phyloP scores from a whole-genome alignment of 1,140 invertebrate genomes.

The Drosophila suzukii region DNA sequence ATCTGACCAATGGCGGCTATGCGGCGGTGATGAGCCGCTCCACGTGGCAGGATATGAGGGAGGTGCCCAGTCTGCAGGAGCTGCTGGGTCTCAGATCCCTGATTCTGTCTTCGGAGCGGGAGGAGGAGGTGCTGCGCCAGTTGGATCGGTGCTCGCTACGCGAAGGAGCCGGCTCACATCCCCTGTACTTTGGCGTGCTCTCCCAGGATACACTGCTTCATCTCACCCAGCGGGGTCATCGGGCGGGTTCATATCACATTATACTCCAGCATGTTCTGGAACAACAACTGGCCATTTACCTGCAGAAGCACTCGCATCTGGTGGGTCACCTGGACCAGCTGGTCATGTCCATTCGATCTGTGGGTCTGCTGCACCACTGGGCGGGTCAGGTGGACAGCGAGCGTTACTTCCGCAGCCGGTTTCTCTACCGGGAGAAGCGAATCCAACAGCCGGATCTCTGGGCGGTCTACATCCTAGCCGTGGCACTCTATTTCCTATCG shows the following conservation, averaged over 20 bases:
- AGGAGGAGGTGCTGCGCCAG: conserved; percentile 38
- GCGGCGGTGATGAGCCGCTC: conserved; percentile 52
- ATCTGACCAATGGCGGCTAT: conserved; percentile 34
- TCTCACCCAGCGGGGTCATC: conserved; percentile 17
- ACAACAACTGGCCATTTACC: conserved; percentile 62
- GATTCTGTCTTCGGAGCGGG: conserved; percentile 34
- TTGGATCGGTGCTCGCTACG: conserved; percentile 18
- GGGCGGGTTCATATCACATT: conserved; percentile 47
- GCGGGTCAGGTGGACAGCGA: conserved; percentile 37
- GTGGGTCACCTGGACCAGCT: conserved; percentile 42
- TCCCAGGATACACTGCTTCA: conserved; percentile 46
- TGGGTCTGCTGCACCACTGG: conserved; percentile 57
- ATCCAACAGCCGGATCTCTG: conserved; percentile 43
- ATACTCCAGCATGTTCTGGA: conserved; percentile 48
- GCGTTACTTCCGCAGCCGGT: conserved; percentile 45
- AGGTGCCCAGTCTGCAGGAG: conserved; percentile 34
- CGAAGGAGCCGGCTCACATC: conserved; percentile 8
- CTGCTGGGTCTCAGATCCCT: conserved; percentile 12
- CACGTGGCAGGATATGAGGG: conserved; percentile 36
- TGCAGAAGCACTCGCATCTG: conserved; percentile 61
- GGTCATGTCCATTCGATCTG: conserved; percentile 51
- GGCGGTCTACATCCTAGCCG: conserved; percentile 38
- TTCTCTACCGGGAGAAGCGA: conserved; percentile 34
- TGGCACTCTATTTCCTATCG: conserved; percentile 27
- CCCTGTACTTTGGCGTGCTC: conserved; percentile 33